Percentiles rank a stretch among this genome's conserved stretches.
phyloP scores from a whole-genome alignment of 2,888 invertebrate genomes.

The Ophion obscuratus region DNA sequence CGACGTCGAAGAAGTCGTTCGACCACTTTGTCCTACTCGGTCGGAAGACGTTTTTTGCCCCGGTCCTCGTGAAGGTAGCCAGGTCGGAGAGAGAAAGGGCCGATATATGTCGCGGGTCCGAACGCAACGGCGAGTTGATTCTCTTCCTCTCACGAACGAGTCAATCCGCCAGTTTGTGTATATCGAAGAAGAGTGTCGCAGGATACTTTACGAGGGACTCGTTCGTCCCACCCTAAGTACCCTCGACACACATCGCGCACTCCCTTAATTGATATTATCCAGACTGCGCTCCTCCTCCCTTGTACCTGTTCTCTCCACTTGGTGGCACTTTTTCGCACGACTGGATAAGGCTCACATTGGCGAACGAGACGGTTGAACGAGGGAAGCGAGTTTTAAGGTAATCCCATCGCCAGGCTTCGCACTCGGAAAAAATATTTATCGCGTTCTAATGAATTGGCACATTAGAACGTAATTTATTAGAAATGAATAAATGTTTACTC shows the following conservation, averaged over 20 bases:
- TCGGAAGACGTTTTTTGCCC: conserved; percentile 52
- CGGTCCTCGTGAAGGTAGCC: conserved; percentile 20
- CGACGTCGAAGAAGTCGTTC: conserved; percentile 78
- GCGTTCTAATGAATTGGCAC: too few species aligned
- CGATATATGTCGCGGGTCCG: conserved; percentile 54
- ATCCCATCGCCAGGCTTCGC: too few species aligned
- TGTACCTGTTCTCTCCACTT: not conserved
- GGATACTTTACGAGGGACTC: conserved; percentile 64
- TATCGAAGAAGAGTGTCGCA: conserved; percentile 62
- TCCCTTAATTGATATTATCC: conserved; percentile 64
- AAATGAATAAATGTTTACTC: too few species aligned
- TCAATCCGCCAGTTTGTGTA: conserved; percentile 58
- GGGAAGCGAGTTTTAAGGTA: too few species aligned
- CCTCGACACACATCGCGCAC: conserved; percentile 37
- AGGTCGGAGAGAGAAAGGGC: not conserved
- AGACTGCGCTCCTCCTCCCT: not conserved
- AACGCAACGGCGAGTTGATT: conserved; percentile 42
- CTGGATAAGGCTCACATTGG: too few species aligned
- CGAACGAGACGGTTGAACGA: too few species aligned
- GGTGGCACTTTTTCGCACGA: not conserved
- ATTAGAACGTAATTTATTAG: too few species aligned
- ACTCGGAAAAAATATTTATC: too few species aligned
- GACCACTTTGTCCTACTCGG: conserved; percentile 81
- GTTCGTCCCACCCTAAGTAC: conserved; percentile 13
- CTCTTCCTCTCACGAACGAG: conserved; percentile 56